Evolutionary conservation across 2,797 vertebrate species (phyloP).

Genomic region (Siniperca undulata): DNA sequence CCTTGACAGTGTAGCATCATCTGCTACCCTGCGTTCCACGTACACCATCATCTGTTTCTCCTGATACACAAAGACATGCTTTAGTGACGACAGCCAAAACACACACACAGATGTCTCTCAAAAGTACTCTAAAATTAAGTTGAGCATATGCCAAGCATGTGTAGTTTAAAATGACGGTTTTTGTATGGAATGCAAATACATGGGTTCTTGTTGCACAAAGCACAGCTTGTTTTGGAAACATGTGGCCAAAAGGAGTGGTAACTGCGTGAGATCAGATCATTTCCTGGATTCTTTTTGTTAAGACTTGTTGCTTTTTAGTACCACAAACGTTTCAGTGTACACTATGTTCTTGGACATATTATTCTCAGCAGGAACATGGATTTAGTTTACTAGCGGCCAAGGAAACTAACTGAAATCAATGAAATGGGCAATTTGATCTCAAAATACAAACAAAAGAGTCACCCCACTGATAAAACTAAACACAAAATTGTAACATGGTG

Average conservation of each 20-base stretch:
- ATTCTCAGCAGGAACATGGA: constrained; percentile 22
- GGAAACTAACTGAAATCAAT: constrained; percentile 20
- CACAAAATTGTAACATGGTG: not conserved
- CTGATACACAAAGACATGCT: constrained; percentile 64
- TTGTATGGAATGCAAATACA: constrained; percentile 41
- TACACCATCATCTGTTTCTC: constrained; percentile 89
- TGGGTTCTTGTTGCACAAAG: constrained; percentile 28
- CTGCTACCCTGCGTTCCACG: constrained; percentile 88
- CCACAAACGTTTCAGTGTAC: constrained; percentile 21
- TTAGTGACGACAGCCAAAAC: constrained; percentile 29
- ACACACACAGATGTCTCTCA: not conserved
- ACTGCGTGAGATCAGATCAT: constrained; percentile 27
- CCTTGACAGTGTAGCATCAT: constrained; percentile 82
- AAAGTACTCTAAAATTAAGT: not conserved
- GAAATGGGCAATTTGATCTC: not conserved
- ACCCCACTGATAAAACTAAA: not conserved
- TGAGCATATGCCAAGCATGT: constrained; percentile 11
- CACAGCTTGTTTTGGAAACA: constrained; percentile 38
- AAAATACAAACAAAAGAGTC: not conserved
- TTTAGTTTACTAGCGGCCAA: not conserved
- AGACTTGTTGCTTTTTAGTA: constrained; percentile 12
- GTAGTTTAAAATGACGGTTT: not conserved
- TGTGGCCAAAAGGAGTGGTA: constrained; percentile 33
- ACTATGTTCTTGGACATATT: constrained; percentile 17
- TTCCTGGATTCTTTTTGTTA: constrained; percentile 47